Percentiles rank a stretch among this genome's conserved stretches.
phyloP scores from a whole-genome alignment of 2,888 invertebrate genomes.

The Melangyna quadrimaculata region DNA sequence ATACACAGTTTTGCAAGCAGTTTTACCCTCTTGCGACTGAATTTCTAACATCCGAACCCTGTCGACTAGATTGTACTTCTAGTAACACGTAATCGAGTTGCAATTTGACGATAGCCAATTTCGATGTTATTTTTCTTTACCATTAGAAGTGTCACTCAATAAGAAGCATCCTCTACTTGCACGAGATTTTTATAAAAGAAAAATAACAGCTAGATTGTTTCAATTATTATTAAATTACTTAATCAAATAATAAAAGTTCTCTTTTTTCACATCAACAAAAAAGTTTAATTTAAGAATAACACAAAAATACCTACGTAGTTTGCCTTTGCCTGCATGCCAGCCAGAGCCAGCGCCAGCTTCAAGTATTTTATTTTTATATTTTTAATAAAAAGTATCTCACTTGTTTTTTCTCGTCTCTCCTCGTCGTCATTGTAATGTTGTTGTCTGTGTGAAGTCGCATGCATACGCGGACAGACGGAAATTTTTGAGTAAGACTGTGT shows the following conservation, averaged over 20 bases:
- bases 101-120: background rate
- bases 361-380: conserved; percentile 24
- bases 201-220: conserved; percentile 2
- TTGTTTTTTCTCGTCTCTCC: conserved; percentile 17
- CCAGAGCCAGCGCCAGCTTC: background rate
- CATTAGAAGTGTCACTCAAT: background rate
- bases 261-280: conserved; percentile 11
- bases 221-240: conserved; percentile 14
- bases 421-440: conserved; percentile 12
- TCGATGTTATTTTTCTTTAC: background rate
- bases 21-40: background rate
- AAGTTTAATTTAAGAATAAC: conserved; percentile 1
- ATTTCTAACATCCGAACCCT: background rate
- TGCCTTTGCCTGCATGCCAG: too few species aligned
- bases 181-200: background rate
- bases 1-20: too few species aligned
- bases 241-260: background rate
- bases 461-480: background rate
- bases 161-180: background rate
- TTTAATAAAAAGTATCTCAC: conserved; percentile 10
- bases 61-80: background rate
- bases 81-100: background rate
- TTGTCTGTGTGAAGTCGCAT: conserved; percentile 10
- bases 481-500: background rate
- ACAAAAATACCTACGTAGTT: background rate